A percentile compares a stretch with the other conserved stretches of the same genome.
Conservation (phyloP, 2,797 vertebrate species). For the Acropternis orthonyx region DNA sequence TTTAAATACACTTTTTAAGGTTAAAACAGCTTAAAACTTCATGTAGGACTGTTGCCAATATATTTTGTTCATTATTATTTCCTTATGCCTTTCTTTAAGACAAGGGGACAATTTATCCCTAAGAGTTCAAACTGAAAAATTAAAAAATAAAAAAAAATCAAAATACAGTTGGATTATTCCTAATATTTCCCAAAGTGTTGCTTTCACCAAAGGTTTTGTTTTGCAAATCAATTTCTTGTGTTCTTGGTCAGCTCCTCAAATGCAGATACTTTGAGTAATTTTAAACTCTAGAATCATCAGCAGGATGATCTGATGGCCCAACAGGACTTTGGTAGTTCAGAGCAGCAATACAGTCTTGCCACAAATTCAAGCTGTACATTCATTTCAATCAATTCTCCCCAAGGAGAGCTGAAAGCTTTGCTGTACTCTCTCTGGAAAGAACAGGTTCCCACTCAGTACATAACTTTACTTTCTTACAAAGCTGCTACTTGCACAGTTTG, state of each 20-base stretch:
- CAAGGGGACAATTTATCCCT: too few species aligned
- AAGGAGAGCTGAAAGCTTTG: not conserved
- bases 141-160: not conserved
- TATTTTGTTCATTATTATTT: not conserved
- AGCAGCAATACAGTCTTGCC: not conserved
- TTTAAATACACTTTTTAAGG: not conserved
- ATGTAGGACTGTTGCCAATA: not conserved
- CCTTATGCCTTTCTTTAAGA: not conserved
- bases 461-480: not conserved
- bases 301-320: not conserved
- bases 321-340: not conserved
- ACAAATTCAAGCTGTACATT: not conserved
- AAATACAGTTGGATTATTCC: not conserved
- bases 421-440: rapidly evolving
- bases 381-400: not conserved
- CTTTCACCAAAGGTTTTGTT: not conserved
- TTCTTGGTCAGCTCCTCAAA: not conserved
- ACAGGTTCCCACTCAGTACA: not conserved
- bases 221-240: not conserved
- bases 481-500: not conserved
- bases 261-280: not conserved
- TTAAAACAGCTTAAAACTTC: not conserved
- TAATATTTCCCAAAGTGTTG: not conserved
- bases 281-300: not conserved
- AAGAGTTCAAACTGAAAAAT: not conserved